phyloP scores from a whole-genome alignment of 2,113 vertebrate genomes.

The Nerophis lumbriciformis region DNA sequence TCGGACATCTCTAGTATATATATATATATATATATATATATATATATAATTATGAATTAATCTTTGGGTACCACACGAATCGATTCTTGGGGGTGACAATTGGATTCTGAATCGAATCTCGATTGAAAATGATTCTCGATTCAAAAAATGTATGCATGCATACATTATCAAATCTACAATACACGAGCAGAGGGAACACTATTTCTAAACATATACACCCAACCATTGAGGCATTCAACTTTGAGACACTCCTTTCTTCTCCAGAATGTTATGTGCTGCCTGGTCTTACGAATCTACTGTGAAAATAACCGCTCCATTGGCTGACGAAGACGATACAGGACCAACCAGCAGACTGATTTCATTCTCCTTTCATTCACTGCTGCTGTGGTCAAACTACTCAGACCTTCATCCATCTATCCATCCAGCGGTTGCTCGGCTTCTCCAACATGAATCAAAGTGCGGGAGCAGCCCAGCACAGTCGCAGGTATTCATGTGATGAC shows the following conservation, averaged over 20 bases:
- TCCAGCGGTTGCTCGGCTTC: not conserved
- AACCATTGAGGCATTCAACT: too few species aligned
- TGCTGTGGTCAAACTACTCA: not conserved
- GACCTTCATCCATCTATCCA: not conserved
- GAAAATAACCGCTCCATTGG: not conserved
- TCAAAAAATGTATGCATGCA: too few species aligned
- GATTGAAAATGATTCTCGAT: too few species aligned
- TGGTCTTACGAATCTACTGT: not conserved
- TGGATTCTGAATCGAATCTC: too few species aligned
- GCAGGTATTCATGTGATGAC: conserved; percentile 5
- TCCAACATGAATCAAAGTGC: conserved; percentile 8
- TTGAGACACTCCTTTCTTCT: not conserved
- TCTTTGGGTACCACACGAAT: too few species aligned
- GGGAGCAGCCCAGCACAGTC: conserved; percentile 10
- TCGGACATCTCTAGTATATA: too few species aligned
- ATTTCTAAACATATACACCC: too few species aligned
- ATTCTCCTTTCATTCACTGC: not conserved
- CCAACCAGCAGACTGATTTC: not conserved
- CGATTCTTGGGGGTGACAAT: too few species aligned
- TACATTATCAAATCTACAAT: too few species aligned
- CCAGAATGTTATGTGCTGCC: not conserved
- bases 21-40: too few species aligned
- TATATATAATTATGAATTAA: too few species aligned
- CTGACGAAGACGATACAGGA: not conserved
- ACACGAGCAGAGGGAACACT: too few species aligned